These are phyloP conservation scores for Heliconius eleuchia DNA, from an alignment of 1,140 invertebrate species.

Conservation along the genomic window DNA sequence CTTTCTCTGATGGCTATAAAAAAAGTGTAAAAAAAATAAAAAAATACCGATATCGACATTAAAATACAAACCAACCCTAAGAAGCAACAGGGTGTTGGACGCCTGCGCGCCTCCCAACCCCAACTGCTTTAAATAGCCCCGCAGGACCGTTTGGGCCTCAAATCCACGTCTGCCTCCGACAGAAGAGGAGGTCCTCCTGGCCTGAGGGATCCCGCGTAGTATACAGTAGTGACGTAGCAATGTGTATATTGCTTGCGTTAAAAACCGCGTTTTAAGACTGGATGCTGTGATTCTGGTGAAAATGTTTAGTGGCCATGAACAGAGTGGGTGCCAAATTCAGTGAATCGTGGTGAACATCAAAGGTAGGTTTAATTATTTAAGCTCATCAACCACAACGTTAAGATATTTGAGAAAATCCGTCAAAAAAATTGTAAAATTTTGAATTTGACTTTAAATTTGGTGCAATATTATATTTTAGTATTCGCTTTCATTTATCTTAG, in stretches of 20 bases:
- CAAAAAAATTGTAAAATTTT: background rate
- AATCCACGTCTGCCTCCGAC: constrained; percentile 53
- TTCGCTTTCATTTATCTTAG: background rate
- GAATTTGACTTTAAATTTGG: background rate
- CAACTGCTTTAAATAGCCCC: constrained; percentile 56
- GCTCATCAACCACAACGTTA: background rate
- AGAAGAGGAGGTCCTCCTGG: constrained; percentile 37
- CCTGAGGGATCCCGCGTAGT: constrained; percentile 29
- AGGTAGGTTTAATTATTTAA: constrained; percentile 53
- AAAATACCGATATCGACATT: constrained; percentile 36
- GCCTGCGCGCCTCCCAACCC: constrained; percentile 73
- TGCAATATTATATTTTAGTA: background rate
- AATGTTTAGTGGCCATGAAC: constrained; percentile 46
- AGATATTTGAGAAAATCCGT: background rate
- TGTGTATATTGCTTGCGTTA: constrained; percentile 47
- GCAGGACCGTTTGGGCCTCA: constrained; percentile 59
- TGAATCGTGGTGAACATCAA: constrained; percentile 44
- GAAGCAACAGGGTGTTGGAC: constrained; percentile 79
- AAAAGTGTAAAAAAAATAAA: constrained; percentile 1
- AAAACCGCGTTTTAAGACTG: constrained; percentile 39
- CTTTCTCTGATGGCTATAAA: background rate
- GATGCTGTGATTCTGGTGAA: constrained; percentile 50
- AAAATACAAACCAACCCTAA: constrained; percentile 43
- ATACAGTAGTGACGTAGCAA: constrained; percentile 45
- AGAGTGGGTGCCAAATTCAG: constrained; percentile 39